Evolutionary conservation across 2,113 vertebrate genomes (phyloP), one percentile per base, ranked within the genome.

Genomic region (Prochilodus magdalenae): DNA sequence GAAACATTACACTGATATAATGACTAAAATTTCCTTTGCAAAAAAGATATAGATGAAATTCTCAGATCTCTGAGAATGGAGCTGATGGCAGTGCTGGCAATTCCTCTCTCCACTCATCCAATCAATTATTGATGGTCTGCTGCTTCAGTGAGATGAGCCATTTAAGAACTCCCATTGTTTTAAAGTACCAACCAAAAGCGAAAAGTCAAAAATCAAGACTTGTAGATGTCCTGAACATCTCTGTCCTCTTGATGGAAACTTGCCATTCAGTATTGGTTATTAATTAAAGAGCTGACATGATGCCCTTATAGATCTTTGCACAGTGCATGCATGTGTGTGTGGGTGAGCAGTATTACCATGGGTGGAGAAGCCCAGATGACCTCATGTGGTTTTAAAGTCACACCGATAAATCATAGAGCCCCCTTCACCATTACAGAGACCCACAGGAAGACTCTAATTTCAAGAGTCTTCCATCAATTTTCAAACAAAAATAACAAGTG

Each of bases 331-430:
- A 44, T 85, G 22, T 71, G 82, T 85, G 73, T 85, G 76, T 75
- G 59, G 60, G 75, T 82, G 70, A 36, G 29, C 13, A 6, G 44
- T 69, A 79, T 67, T 66, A 60, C 67, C 53, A 79, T 72, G 79
- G 70, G 79, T 77, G 85, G 78, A 79, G 83, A 81, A 72, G 76
- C 84, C 78, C 62, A 77, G 72, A 89, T 84, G 81, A 89, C 84
- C 53, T 80, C 73, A 86, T 87, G 84, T 80, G 84, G 70, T 73
- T 66, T 79, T 29, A 83, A 80, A 81, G 87, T 88, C 79, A 84
- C 80, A 86, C 55, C 81, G 81, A 89, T 90, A 88, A 88, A 88
- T 90, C 84, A 85, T 65, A 70, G 62, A 78, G 76, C 85, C 82
- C 83, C 71, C 40, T 26, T 59, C 59, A 0, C 62, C 51, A 8